Evolutionary conservation across 30 jellyfish, hydroid and myxozoan genomes (phyloP).

Genomic region (Chrysaora quinquecirrha): DNA sequence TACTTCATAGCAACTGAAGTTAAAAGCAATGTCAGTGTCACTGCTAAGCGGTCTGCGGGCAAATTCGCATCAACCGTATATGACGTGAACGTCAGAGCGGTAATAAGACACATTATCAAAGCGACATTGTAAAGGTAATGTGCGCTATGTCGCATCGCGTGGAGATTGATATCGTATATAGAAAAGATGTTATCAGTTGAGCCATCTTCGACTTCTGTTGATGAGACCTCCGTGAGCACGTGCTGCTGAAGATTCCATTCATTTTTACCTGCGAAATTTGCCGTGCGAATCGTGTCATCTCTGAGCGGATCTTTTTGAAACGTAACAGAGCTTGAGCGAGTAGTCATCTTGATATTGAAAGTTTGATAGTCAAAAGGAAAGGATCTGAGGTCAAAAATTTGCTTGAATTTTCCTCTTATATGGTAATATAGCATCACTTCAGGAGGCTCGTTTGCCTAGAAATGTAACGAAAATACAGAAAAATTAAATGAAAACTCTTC

Average conservation of each 20-base stretch:
- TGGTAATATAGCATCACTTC: slow-evolving; percentile 11
- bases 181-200: slow-evolving; percentile 15
- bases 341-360: slow-evolving; percentile 5
- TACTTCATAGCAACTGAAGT: slow-evolving; percentile 31
- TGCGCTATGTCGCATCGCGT: slow-evolving; percentile 20
- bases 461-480: too few relatives aligned
- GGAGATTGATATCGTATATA: slow-evolving; percentile 9
- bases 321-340: background rate
- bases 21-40: slow-evolving; percentile 8
- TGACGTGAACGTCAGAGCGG: slow-evolving; percentile 20
- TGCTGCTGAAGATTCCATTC: slow-evolving; percentile 6
- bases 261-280: slow-evolving; percentile 8
- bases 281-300: slow-evolving; percentile 25
- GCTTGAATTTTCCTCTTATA: slow-evolving; percentile 14
- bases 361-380: slow-evolving; percentile 25
- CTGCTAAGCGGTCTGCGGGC: slow-evolving; percentile 25
- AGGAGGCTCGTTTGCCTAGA: background rate
- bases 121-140: slow-evolving; percentile 32
- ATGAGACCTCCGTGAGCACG: background rate
- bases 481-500: background rate
- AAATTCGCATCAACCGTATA: background rate
- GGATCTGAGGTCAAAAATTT: slow-evolving; percentile 6
- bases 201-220: slow-evolving; percentile 13
- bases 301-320: slow-evolving; percentile 1
- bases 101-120: slow-evolving; percentile 10